Conservation (phyloP, 37 sponge, comb jelly and placozoan genomes). For the Hexactinellida sp. region DNA sequence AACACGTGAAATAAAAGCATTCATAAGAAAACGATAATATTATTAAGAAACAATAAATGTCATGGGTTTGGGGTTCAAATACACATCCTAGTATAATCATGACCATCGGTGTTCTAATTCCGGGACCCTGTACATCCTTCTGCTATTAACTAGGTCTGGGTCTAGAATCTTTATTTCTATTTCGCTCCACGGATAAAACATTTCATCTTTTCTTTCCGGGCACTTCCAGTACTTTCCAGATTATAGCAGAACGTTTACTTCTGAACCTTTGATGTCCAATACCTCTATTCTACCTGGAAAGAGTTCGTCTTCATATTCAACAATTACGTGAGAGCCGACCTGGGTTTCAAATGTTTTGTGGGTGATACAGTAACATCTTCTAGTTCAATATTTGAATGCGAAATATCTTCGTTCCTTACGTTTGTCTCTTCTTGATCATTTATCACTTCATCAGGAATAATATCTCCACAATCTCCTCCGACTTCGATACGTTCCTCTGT, state of each 20-base stretch:
- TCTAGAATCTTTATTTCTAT: constrained; percentile 1
- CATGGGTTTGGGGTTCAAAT: background rate
- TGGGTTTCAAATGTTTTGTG: constrained; percentile 17
- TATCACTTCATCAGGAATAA: background rate
- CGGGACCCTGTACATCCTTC: background rate
- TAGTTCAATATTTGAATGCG: background rate
- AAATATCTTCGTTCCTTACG: background rate
- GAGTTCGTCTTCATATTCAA: constrained; percentile 14
- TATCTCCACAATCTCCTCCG: constrained; percentile 16
- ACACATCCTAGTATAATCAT: background rate
- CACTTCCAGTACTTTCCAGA: constrained; percentile 31
- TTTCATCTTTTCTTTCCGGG: constrained; percentile 22
- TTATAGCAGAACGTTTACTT: constrained; percentile 26
- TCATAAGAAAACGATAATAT: background rate
- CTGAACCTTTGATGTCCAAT: constrained; percentile 3
- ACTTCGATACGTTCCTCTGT: constrained; percentile 3
- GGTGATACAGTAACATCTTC: background rate
- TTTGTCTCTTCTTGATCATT: background rate
- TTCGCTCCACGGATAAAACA: constrained; percentile 19
- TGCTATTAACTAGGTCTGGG: constrained; percentile 7
- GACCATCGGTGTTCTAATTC: constrained; percentile 9
- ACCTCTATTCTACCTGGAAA: constrained; percentile 24
- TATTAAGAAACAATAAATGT: background rate
- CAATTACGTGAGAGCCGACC: constrained; percentile 12
- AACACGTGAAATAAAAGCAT: background rate